A percentile compares a stretch with the other conserved stretches of the same genome.
Conservation (phyloP, 1,140 invertebrate genomes). For the Drosophila elegans region DNA sequence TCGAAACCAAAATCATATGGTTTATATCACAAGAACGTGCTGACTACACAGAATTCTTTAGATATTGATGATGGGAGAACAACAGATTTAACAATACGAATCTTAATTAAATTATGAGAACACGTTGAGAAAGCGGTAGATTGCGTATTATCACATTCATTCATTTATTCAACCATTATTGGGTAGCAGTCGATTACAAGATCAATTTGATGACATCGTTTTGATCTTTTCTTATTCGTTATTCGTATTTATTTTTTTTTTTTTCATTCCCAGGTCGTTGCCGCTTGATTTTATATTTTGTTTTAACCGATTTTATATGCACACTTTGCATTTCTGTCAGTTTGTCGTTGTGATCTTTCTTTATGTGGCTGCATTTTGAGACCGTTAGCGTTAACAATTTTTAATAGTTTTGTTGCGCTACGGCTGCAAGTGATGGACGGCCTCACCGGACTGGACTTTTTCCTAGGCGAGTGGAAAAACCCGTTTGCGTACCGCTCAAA, state of each 20-base stretch:
- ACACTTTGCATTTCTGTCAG: slow-evolving; percentile 34
- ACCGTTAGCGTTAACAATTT: slow-evolving; percentile 73
- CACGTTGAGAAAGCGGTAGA: slow-evolving; percentile 2
- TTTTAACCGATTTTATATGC: slow-evolving; percentile 47
- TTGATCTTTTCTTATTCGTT: slow-evolving; percentile 21
- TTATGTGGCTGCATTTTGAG: slow-evolving; percentile 67
- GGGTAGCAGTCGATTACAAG: slow-evolving; percentile 23
- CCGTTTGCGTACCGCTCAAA: slow-evolving; percentile 56
- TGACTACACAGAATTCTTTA: slow-evolving; percentile 17
- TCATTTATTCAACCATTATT: slow-evolving; percentile 44
- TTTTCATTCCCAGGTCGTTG: slow-evolving; percentile 36
- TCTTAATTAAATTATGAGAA: slow-evolving; percentile 21
- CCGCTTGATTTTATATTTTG: slow-evolving; percentile 53
- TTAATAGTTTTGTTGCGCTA: slow-evolving; percentile 57
- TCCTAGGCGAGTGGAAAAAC: slow-evolving; percentile 47
- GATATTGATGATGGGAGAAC: slow-evolving; percentile 2
- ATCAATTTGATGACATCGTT: slow-evolving; percentile 16
- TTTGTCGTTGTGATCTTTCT: slow-evolving; percentile 30
- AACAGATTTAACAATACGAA: slow-evolving; percentile 18
- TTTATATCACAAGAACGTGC: slow-evolving; percentile 18
- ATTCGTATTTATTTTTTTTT: too few relatives aligned
- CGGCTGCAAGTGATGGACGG: slow-evolving; percentile 63
- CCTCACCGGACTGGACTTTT: slow-evolving; percentile 17
- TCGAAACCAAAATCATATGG: slow-evolving; percentile 4
- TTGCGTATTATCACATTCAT: slow-evolving; percentile 18